These are phyloP conservation scores for Pseudomyrmex cubaensis DNA, from an alignment of 1,140 invertebrate species.

Conservation along the genomic window DNA sequence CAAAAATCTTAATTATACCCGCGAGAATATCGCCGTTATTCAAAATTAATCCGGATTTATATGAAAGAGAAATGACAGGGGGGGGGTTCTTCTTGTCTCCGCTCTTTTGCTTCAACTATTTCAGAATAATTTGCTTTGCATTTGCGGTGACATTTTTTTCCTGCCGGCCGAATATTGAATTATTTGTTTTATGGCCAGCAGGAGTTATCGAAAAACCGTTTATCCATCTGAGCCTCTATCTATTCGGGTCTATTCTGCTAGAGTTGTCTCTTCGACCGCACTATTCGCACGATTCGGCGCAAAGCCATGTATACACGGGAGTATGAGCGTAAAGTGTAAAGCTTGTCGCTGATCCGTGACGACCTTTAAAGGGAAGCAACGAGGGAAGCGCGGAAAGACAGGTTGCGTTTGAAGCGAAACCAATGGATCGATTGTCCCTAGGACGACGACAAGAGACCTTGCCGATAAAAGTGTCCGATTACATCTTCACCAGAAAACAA, in stretches of 20 bases:
- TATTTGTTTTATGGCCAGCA: slow-evolving; percentile 63
- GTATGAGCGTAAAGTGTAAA: slow-evolving; percentile 62
- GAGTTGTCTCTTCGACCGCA: slow-evolving; percentile 57
- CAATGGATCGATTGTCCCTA: slow-evolving; percentile 65
- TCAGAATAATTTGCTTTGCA: slow-evolving; percentile 20
- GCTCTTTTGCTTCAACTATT: neutral
- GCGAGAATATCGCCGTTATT: neutral
- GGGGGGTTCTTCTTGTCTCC: too few relatives aligned
- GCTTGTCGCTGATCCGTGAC: slow-evolving; percentile 63
- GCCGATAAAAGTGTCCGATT: slow-evolving; percentile 20
- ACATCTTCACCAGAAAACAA: neutral
- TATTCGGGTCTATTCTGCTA: neutral
- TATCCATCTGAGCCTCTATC: slow-evolving; percentile 33
- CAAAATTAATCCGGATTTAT: too few relatives aligned
- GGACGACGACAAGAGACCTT: slow-evolving; percentile 50
- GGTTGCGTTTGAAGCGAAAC: slow-evolving; percentile 47
- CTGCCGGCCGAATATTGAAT: slow-evolving; percentile 61
- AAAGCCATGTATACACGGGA: slow-evolving; percentile 51
- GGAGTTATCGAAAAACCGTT: slow-evolving; percentile 70
- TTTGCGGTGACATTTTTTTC: slow-evolving; percentile 66
- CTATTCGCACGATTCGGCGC: slow-evolving; percentile 61
- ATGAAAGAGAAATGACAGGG: too few relatives aligned
- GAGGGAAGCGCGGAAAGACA: slow-evolving; percentile 28
- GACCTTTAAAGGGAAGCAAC: slow-evolving; percentile 63
- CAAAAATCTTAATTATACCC: neutral